Base-by-base conservation (phyloP, 1,140 invertebrate species). In the Pseudomyrmex concolor region DNA sequence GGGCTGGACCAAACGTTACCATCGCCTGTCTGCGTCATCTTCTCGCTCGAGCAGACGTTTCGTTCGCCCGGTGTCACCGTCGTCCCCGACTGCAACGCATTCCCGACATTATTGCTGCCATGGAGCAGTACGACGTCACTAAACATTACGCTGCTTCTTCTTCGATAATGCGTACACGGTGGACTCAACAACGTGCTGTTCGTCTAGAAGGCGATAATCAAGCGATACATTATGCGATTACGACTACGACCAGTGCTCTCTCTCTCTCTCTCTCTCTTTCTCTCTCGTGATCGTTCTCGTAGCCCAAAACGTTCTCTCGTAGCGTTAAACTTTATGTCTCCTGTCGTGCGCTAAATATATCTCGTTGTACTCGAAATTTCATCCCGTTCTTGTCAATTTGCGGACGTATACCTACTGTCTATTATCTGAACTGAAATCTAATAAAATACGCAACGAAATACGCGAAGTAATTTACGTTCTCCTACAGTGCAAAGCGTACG, bases 121-220 rank as follows among this genome's bases (percentile, higher is more conserved):
- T 97, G 97, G 43, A 97, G 94, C 45, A 97, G 93, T 48, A 97
- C 96, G 10, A 97, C 97, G 89, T 98, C 97, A 89, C 96, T 97
- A 93, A 98, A 98, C 97, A 98, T 97, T 43, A 98, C 97, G 80
- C 97, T 97, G 48, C 97, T 97, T 54, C 97, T 94, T 34, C 97
- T 95, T 13, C 94, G 93, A 66, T 94, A 93, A 72, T 93, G 91
- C 19, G 91, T 92, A 86, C 96, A 95, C 45, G 96, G 96, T 51
- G 96, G 96, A 73, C 96, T 96, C 15, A 96, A 95, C 74, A 96
- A 91, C 64, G 96, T 92, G 78, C 91, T 93, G 84, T 93, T 93
- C 45, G 92, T 91, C 93, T 94, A 85, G 51, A 84, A 66, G 62
- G 43, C 17, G n/a, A 86, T 50, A 88, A 89, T 66, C 76, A 76